phyloP scores from a whole-genome alignment of 2,888 invertebrate genomes.

The Apoderus coryli region DNA sequence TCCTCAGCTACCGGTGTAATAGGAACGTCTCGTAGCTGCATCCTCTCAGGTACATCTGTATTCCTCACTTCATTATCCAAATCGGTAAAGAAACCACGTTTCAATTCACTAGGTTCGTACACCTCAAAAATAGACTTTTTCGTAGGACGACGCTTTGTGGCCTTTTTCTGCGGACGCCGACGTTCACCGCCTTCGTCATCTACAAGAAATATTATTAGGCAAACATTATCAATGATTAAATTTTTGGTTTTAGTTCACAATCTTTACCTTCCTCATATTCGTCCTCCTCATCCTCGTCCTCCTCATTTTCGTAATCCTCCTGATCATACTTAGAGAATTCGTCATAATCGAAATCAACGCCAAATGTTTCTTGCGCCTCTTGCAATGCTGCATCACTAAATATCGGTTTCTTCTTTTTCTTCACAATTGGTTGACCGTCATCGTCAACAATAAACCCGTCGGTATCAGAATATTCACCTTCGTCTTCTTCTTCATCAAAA shows the following conservation, averaged over 20 bases:
- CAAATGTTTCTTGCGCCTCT: slow-evolving; percentile 98
- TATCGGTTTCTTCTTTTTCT: slow-evolving; percentile 65
- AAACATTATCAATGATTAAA: slow-evolving; percentile 1
- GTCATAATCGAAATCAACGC: slow-evolving; percentile 95
- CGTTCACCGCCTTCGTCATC: slow-evolving; percentile 49
- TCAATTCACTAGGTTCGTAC: slow-evolving; percentile 94
- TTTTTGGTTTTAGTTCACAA: neutral
- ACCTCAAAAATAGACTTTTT: slow-evolving; percentile 85
- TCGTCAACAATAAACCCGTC: slow-evolving; percentile 98
- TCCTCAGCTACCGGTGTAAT: slow-evolving; percentile 70
- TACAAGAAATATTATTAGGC: neutral
- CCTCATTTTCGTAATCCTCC: slow-evolving; percentile 73
- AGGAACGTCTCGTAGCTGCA: slow-evolving; percentile 80
- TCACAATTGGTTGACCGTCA: slow-evolving; percentile 76
- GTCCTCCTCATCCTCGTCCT: slow-evolving; percentile 67
- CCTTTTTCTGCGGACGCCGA: slow-evolving; percentile 53
- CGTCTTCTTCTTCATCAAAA: slow-evolving; percentile 65
- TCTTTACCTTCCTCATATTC: slow-evolving; percentile 46
- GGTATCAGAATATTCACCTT: slow-evolving; percentile 70
- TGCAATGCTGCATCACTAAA: slow-evolving; percentile 84
- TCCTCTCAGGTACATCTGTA: slow-evolving; percentile 81
- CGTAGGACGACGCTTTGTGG: slow-evolving; percentile 58
- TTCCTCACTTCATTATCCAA: slow-evolving; percentile 80
- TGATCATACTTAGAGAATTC: slow-evolving; percentile 80
- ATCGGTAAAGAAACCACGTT: slow-evolving; percentile 91